phyloP scores from a whole-genome alignment of 2,113 vertebrate species.

The Galbula dea region DNA sequence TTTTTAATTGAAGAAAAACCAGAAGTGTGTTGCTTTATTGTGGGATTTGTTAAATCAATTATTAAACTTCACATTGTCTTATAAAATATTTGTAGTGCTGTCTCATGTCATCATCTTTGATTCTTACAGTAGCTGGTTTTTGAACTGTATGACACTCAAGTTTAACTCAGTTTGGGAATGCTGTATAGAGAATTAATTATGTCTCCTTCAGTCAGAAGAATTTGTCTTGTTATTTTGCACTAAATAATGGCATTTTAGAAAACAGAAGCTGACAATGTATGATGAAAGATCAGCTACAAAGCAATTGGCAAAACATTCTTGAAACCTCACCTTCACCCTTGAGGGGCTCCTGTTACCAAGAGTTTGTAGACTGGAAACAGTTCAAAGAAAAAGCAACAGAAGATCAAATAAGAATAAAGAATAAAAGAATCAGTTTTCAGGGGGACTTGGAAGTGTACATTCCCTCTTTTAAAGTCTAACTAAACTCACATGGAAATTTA shows the following conservation, averaged over 20 bases:
- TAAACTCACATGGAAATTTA: background rate
- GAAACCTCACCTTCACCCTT: background rate
- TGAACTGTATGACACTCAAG: background rate
- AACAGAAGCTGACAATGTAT: background rate
- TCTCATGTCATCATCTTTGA: background rate
- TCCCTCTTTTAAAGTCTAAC: background rate
- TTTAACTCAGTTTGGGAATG: background rate
- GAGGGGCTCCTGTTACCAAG: background rate
- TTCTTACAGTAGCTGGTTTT: background rate
- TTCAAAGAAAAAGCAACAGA: background rate
- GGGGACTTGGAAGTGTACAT: background rate
- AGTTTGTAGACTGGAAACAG: background rate
- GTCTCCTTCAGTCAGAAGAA: background rate
- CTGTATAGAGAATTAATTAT: background rate
- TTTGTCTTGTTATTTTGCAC: background rate
- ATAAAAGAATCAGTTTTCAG: background rate
- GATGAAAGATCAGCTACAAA: background rate
- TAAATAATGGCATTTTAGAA: background rate
- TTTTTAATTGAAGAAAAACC: constrained; percentile 74
- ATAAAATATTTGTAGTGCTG: background rate
- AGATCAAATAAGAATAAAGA: background rate
- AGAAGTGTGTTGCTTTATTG: constrained; percentile 63
- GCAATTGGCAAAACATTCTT: background rate
- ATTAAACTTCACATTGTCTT: constrained; percentile 54
- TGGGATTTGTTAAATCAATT: constrained; percentile 74